Percentiles rank a stretch among this genome's conserved stretches.
Conservation (phyloP, 2,888 invertebrate species). For the Melieria picta region DNA sequence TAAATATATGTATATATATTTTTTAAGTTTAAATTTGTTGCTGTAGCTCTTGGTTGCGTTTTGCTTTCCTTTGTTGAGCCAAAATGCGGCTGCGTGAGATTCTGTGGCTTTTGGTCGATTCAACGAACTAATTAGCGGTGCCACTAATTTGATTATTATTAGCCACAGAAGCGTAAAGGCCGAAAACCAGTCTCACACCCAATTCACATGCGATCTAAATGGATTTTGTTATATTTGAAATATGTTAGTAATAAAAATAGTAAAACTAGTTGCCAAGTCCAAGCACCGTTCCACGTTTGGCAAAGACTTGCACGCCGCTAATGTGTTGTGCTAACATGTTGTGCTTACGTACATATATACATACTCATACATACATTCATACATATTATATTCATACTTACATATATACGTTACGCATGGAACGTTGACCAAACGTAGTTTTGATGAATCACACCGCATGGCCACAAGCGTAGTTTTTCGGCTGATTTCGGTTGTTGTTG, state of each 20-base stretch:
- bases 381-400: not conserved
- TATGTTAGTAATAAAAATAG: too few species aligned
- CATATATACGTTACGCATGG: slow-evolving; percentile 15
- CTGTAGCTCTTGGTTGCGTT: too few species aligned
- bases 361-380: not conserved
- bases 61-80: not conserved
- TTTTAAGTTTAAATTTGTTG: too few species aligned
- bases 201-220: too few species aligned
- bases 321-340: too few species aligned
- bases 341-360: slow-evolving; percentile 10
- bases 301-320: not conserved
- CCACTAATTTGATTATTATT: too few species aligned
- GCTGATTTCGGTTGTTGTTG: not conserved
- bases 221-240: too few species aligned
- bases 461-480: slow-evolving; percentile 5
- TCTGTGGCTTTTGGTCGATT: not conserved
- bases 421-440: slow-evolving; percentile 22
- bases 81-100: not conserved
- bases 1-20: too few species aligned
- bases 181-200: too few species aligned
- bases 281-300: too few species aligned
- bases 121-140: not conserved
- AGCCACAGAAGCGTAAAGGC: too few species aligned
- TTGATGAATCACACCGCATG: slow-evolving; percentile 17
- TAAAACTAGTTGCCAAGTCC: too few species aligned